Base-by-base conservation (phyloP, 2,797 vertebrate genomes). In the Melanotaenia boesemani region DNA sequence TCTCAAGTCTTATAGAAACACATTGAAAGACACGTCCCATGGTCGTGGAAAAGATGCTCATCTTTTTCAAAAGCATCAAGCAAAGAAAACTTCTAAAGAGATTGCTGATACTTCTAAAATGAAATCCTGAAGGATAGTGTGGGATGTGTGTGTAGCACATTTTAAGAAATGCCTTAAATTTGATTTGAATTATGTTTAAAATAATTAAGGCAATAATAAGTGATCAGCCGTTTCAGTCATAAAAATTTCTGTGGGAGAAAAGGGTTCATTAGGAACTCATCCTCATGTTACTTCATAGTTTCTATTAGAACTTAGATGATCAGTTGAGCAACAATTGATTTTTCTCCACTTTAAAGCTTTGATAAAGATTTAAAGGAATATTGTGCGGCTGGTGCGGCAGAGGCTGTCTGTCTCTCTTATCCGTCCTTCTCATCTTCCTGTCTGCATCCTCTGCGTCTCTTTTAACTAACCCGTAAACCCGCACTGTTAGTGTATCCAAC, bases 401-500 rank as follows among this genome's bases (percentile, higher is more conserved):
- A 82, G 52, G 2, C 76, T 67, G 57, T 65, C 76, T 86, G 57
- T 57, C 70, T 46, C 44, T 63, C 69, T 57, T 3, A 36, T 67
- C 67, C 78, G 16, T 60, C 12, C 59, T 39, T 63, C 63, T 36
- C 13, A 0, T 39, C 36, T 74, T 11, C 64, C 57, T 63, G 54
- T 82, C 41, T 76, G 66, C 74, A 61, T 77, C 55, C 41, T 79
- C 57, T 77, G 64, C 56, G 36, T 80, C 75, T 83, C 37, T 79
- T 63, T 60, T 18, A 36, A 80, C 83, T 92, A 88, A 91, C 86
- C 79, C 41, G 10, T 32, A 36, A 60, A 72, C 20, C 12, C 7
- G 36, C 73, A n/a, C 34, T 41, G 30, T 79, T 71, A 37, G 41
- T 70, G 32, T 44, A 1, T 62, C 63, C 60, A 44, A 46, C 59